phyloP scores from a whole-genome alignment of 2,797 vertebrate genomes.

The Schizopygopsis pylzovi region DNA sequence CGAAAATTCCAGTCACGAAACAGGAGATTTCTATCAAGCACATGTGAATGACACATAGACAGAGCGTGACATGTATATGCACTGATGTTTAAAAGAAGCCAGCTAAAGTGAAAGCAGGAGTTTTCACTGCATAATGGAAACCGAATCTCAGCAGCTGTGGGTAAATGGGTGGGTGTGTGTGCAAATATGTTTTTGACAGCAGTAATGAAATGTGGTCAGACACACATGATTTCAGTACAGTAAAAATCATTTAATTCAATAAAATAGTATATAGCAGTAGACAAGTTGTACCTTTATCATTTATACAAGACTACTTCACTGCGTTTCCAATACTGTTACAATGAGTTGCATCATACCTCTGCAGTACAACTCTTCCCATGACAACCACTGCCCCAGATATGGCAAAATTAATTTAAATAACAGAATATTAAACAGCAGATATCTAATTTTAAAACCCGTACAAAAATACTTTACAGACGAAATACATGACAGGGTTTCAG shows the following conservation, averaged over 20 bases:
- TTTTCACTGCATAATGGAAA: slow-evolving; percentile 17
- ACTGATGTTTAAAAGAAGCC: neutral
- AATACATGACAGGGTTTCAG: slow-evolving; percentile 71
- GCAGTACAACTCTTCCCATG: slow-evolving; percentile 85
- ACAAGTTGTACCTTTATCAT: slow-evolving; percentile 77
- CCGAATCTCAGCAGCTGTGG: slow-evolving; percentile 26
- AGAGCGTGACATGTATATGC: neutral
- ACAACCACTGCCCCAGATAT: slow-evolving; percentile 80
- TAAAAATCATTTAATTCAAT: slow-evolving; percentile 87
- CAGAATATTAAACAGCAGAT: slow-evolving; percentile 75
- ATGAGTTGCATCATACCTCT: slow-evolving; percentile 88
- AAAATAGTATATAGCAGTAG: slow-evolving; percentile 85
- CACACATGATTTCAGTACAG: slow-evolving; percentile 73
- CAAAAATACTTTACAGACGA: slow-evolving; percentile 81
- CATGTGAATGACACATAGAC: neutral
- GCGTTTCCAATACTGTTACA: slow-evolving; percentile 84
- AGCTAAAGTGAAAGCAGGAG: neutral
- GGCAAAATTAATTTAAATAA: slow-evolving; percentile 69
- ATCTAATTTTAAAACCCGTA: slow-evolving; percentile 76
- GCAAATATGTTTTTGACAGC: slow-evolving; percentile 15
- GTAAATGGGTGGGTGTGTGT: slow-evolving; percentile 46
- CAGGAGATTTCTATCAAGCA: slow-evolving; percentile 8
- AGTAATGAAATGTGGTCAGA: slow-evolving; percentile 66
- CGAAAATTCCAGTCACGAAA: neutral
- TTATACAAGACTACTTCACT: slow-evolving; percentile 85